phyloP scores from a whole-genome alignment of 2,113 vertebrate species.

The Tetraodon nigroviridis region DNA sequence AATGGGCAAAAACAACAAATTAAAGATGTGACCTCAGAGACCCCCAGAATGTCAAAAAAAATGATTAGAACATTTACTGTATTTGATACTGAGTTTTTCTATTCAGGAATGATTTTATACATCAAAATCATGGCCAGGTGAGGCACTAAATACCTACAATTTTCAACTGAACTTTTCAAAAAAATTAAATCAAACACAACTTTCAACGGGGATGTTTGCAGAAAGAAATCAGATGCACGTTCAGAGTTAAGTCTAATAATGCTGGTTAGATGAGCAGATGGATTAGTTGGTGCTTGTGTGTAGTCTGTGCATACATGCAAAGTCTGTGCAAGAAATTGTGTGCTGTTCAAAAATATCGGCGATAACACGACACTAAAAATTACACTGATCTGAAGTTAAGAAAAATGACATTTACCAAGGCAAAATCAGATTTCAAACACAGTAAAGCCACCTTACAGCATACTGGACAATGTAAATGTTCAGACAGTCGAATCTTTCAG shows the following conservation, averaged over 20 bases:
- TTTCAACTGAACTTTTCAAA: background rate
- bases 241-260: constrained; percentile 30
- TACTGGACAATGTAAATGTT: constrained; percentile 32
- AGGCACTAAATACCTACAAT: too few relatives aligned
- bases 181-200: constrained; percentile 37
- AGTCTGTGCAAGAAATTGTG: background rate
- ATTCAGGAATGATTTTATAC: too few relatives aligned
- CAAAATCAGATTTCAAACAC: constrained; percentile 56
- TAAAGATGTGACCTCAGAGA: background rate
- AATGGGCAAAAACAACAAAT: background rate
- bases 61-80: background rate
- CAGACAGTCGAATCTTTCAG: constrained; percentile 61
- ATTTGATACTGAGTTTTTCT: background rate
- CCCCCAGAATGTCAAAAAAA: too few relatives aligned
- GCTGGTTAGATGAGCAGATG: constrained; percentile 48
- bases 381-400: constrained; percentile 61
- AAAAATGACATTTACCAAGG: constrained; percentile 63
- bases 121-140: too few relatives aligned
- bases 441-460: constrained; percentile 37
- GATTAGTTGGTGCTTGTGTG: constrained; percentile 44
- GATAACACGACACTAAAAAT: constrained; percentile 41
- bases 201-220: constrained; percentile 2
- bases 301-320: constrained; percentile 4
- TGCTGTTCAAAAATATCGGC: constrained; percentile 11
- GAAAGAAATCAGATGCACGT: constrained; percentile 22